Percentiles rank a stretch among this genome's conserved stretches.
Evolutionary conservation across 2,888 invertebrate genomes (phyloP).

Genomic region (Cremastobaeus sp.): DNA sequence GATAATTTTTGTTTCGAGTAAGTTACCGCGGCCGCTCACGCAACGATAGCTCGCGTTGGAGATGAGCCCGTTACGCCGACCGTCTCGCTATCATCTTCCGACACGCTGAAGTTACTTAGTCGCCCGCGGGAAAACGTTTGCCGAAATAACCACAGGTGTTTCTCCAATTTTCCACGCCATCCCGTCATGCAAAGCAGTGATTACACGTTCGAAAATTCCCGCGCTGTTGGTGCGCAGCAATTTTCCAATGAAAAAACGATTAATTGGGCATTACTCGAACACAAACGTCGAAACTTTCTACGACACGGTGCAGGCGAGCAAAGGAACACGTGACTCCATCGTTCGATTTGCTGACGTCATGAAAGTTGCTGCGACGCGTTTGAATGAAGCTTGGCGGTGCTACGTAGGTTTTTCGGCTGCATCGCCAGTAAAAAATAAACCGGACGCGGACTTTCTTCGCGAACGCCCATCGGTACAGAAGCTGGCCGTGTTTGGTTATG

Average conservation of each 20-base stretch:
- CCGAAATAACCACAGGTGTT: conserved; percentile 6
- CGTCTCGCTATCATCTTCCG: conserved; percentile 26
- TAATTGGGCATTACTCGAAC: too few species aligned
- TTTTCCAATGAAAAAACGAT: too few species aligned
- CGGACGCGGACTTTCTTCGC: too few species aligned
- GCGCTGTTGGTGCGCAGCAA: too few species aligned
- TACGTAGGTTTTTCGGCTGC: too few species aligned
- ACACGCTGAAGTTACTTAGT: conserved; percentile 15
- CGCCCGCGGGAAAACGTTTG: conserved; percentile 4
- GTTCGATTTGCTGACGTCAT: conserved; percentile 23
- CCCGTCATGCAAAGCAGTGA: too few species aligned
- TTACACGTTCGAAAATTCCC: too few species aligned
- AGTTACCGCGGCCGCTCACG: conserved; percentile 51
- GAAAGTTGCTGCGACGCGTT: conserved; percentile 23
- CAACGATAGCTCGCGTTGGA: conserved; percentile 45
- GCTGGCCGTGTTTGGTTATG: too few species aligned
- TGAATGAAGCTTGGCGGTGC: too few species aligned
- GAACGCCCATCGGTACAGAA: neutral
- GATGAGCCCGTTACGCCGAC: conserved; percentile 24
- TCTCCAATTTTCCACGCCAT: neutral
- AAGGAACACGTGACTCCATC: conserved; percentile 15
- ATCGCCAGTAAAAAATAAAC: too few species aligned
- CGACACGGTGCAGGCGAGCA: neutral
- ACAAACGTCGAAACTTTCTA: too few species aligned
- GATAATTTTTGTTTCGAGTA: conserved; percentile 30